Evolutionary conservation across 2,888 invertebrate genomes (phyloP).

Genomic region (Aquatica leii): DNA sequence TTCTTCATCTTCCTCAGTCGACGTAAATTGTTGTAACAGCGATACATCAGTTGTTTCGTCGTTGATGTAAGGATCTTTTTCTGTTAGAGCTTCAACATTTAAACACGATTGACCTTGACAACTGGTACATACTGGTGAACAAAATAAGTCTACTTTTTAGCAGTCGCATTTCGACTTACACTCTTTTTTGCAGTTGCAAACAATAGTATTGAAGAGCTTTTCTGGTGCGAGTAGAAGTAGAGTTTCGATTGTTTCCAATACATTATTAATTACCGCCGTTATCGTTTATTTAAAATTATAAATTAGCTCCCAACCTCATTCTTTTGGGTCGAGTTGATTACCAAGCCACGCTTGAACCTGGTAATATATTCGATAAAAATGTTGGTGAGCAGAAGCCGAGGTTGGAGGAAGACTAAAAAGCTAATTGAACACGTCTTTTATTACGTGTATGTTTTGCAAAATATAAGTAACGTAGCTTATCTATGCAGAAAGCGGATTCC

Average conservation of each 20-base stretch:
- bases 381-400: conserved; percentile 38
- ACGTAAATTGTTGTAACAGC: too few species aligned
- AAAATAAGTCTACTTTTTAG: conserved; percentile 44
- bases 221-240: conserved; percentile 38
- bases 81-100: conserved; percentile 41
- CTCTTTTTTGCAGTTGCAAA: conserved; percentile 45
- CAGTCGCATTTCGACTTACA: conserved; percentile 46
- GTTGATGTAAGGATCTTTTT: too few species aligned
- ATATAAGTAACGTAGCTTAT: conserved; percentile 43
- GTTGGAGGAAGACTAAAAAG: conserved; percentile 44
- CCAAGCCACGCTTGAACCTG: conserved; percentile 47
- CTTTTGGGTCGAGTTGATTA: conserved; percentile 40
- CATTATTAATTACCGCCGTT: too few species aligned
- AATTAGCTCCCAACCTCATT: conserved; percentile 48
- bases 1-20: too few species aligned
- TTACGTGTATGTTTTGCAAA: conserved; percentile 42
- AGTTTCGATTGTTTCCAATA: conserved; percentile 32
- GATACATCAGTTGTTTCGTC: too few species aligned
- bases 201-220: conserved; percentile 45
- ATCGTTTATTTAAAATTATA: too few species aligned
- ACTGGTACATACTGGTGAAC: conserved; percentile 45
- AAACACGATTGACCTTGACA: conserved; percentile 44
- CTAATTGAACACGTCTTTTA: conserved; percentile 41
- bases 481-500: conserved; percentile 47
- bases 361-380: too few species aligned